These are phyloP conservation scores for Anguilla megastoma DNA, from an alignment of 2,797 vertebrate genomes.

Conservation along the genomic window DNA sequence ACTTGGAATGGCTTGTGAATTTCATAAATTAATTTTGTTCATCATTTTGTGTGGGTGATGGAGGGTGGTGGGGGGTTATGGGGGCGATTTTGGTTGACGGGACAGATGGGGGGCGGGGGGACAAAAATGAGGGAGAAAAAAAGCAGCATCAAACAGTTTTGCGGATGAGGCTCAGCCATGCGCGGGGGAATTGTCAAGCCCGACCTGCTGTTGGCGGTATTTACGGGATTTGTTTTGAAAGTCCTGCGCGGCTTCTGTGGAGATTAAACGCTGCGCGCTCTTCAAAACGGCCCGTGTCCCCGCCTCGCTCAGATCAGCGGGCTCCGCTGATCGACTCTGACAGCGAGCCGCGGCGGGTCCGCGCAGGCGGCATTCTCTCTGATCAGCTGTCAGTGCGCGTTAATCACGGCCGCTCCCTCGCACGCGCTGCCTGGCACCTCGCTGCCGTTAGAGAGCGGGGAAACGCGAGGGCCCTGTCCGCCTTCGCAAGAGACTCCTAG, in stretches of 20 bases:
- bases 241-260: slow-evolving; percentile 60
- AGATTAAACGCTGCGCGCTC: slow-evolving; percentile 61
- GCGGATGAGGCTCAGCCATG: slow-evolving; percentile 45
- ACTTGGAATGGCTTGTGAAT: slow-evolving; percentile 69
- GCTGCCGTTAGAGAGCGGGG: slow-evolving; percentile 23
- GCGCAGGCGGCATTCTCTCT: slow-evolving; percentile 75
- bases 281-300: slow-evolving; percentile 64
- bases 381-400: slow-evolving; percentile 77
- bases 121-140: neutral
- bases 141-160: slow-evolving; percentile 14
- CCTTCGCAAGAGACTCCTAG: slow-evolving; percentile 12
- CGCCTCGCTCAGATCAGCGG: slow-evolving; percentile 70
- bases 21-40: slow-evolving; percentile 68
- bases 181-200: slow-evolving; percentile 40
- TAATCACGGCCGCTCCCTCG: slow-evolving; percentile 57
- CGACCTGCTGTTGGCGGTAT: slow-evolving; percentile 31
- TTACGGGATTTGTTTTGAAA: slow-evolving; percentile 57
- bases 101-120: slow-evolving; percentile 20
- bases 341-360: slow-evolving; percentile 73
- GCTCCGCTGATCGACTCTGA: slow-evolving; percentile 73
- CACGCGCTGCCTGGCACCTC: slow-evolving; percentile 19
- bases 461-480: neutral
- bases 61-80: slow-evolving; percentile 18
- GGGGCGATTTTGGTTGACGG: neutral
- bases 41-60: slow-evolving; percentile 33